Evolutionary conservation across 2,888 invertebrate genomes (phyloP).

Genomic region (Cheilosia vernalis): DNA sequence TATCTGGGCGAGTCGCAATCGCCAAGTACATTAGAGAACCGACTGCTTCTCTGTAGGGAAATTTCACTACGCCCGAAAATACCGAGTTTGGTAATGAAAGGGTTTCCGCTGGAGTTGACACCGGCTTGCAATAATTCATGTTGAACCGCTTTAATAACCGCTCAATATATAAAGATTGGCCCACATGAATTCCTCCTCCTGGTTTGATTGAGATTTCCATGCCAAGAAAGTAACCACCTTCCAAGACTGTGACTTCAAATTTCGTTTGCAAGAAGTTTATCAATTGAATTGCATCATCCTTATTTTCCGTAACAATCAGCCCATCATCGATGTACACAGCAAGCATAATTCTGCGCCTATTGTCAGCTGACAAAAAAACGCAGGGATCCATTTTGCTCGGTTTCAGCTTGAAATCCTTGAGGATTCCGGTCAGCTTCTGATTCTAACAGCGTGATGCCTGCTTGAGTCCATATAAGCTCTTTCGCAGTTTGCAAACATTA

Average conservation of each 20-base stretch:
- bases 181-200: conserved; percentile 31
- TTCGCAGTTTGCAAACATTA: conserved; percentile 51
- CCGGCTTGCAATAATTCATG: conserved; percentile 4
- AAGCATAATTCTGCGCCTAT: conserved; percentile 3
- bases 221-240: conserved; percentile 34
- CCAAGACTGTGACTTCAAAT: conserved; percentile 19
- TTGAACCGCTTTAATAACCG: conserved; percentile 41
- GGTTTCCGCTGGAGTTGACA: neutral
- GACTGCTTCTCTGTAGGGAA: conserved; percentile 11
- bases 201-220: conserved; percentile 27
- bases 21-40: conserved; percentile 41
- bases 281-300: conserved; percentile 13
- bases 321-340: conserved; percentile 53
- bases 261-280: conserved; percentile 12
- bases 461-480: conserved; percentile 74
- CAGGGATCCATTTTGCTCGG: conserved; percentile 76
- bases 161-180: too few species aligned
- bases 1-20: conserved; percentile 10
- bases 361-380: conserved; percentile 64
- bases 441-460: conserved; percentile 76
- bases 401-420: conserved; percentile 71
- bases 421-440: conserved; percentile 70
- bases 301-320: conserved; percentile 27
- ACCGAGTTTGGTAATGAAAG: neutral
- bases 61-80: conserved; percentile 60